Evolutionary conservation across 1,140 invertebrate genomes (phyloP).

Genomic region (Tachypleus tridentatus): DNA sequence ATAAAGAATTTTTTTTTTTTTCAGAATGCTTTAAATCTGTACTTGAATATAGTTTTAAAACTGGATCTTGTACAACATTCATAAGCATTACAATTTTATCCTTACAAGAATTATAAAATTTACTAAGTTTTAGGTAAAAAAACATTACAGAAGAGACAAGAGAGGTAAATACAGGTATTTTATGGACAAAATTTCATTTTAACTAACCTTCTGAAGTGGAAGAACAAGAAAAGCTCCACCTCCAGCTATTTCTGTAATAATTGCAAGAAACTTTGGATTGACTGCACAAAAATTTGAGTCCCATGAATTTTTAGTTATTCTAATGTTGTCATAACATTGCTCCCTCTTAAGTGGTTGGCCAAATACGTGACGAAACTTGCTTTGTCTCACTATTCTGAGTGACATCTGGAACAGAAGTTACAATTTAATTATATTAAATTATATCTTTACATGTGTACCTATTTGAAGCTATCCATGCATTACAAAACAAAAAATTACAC

Average conservation of each 20-base stretch:
- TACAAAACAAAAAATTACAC: too few species aligned
- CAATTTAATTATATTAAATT: too few species aligned
- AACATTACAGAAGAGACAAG: conserved; percentile 7
- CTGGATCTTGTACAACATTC: too few species aligned
- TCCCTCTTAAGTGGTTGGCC: conserved; percentile 91
- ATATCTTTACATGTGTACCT: too few species aligned
- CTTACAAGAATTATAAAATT: too few species aligned
- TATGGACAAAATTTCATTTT: neutral
- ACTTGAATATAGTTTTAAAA: too few species aligned
- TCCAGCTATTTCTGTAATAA: conserved; percentile 96
- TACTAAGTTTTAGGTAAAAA: too few species aligned
- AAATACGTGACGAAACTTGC: conserved; percentile 98
- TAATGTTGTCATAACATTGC: conserved; percentile 97
- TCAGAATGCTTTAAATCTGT: too few species aligned
- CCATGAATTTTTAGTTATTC: conserved; percentile 96
- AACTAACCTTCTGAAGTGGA: conserved; percentile 82
- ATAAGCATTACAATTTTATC: too few species aligned
- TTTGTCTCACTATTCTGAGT: conserved; percentile 86
- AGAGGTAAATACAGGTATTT: neutral
- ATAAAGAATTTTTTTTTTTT: too few species aligned
- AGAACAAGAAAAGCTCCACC: conserved; percentile 97
- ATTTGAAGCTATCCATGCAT: too few species aligned
- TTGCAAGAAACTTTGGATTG: conserved; percentile 98
- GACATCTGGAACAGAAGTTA: conserved; percentile 50
- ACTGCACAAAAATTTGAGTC: conserved; percentile 98